phyloP scores from a whole-genome alignment of 2,113 vertebrate species.

The Ellobius talpinus region DNA sequence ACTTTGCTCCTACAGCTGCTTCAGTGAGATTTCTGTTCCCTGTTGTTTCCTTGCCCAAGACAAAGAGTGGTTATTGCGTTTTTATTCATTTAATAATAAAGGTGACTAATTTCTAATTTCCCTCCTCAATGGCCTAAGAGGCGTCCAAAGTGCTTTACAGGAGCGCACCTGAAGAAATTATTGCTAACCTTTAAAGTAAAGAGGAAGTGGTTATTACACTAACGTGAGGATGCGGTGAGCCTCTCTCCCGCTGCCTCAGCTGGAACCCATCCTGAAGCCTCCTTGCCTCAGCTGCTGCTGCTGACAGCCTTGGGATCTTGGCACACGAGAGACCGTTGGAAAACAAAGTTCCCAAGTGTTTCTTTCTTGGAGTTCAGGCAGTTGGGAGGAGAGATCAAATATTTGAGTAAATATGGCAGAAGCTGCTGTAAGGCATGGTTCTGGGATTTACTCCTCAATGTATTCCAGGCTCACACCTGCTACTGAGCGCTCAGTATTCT shows the following conservation, averaged over 20 bases:
- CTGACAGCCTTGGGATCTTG: slow-evolving; percentile 53
- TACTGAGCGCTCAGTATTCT: slow-evolving; percentile 35
- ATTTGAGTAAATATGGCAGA: slow-evolving; percentile 62
- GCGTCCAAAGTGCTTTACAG: slow-evolving; percentile 37
- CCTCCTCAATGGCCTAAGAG: slow-evolving; percentile 51
- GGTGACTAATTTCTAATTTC: slow-evolving; percentile 59
- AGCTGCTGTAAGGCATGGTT: slow-evolving; percentile 25
- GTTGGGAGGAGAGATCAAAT: slow-evolving; percentile 55
- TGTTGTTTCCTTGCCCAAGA: neutral
- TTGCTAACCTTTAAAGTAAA: slow-evolving; percentile 28
- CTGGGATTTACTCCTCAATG: neutral
- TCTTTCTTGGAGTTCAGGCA: slow-evolving; percentile 66
- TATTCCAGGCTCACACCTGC: slow-evolving; percentile 53
- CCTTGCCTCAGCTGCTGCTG: neutral
- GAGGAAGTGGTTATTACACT: slow-evolving; percentile 52
- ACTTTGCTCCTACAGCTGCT: neutral
- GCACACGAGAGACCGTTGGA: neutral
- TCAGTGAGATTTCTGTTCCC: neutral
- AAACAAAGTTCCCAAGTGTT: slow-evolving; percentile 66
- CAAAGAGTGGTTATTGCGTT: neutral
- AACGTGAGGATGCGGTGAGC: neutral
- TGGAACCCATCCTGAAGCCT: neutral
- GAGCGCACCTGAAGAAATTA: slow-evolving; percentile 38
- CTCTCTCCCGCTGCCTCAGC: neutral
- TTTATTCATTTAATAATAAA: slow-evolving; percentile 64